Percentiles rank a stretch among this genome's conserved stretches.
Evolutionary conservation across 2,888 invertebrate genomes (phyloP).

Genomic region (Drosophila paranaensis): DNA sequence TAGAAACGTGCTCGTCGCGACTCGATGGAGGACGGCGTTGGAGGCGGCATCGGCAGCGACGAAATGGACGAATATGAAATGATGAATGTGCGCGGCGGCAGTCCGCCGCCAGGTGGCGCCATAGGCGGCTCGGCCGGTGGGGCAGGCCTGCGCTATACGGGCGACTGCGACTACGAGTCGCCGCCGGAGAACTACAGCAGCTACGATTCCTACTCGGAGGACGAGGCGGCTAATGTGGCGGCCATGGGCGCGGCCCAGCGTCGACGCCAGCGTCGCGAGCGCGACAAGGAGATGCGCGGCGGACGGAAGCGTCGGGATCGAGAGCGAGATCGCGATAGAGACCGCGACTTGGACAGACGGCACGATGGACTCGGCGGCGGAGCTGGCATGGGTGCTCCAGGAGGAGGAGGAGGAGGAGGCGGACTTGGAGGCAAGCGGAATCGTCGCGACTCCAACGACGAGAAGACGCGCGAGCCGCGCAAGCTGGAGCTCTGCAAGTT

Average conservation of each 20-base stretch:
- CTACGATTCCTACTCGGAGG: slow-evolving; percentile 85
- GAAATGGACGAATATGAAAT: slow-evolving; percentile 90
- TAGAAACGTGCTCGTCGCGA: slow-evolving; percentile 67
- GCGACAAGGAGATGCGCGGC: slow-evolving; percentile 75
- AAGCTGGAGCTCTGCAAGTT: slow-evolving; percentile 98
- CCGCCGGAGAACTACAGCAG: slow-evolving; percentile 86
- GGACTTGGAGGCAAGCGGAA: slow-evolving; percentile 84
- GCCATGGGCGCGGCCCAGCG: slow-evolving; percentile 84
- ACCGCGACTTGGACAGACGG: slow-evolving; percentile 84
- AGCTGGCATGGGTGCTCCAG: slow-evolving; percentile 57
- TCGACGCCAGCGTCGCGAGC: slow-evolving; percentile 76
- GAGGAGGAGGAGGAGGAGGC: slow-evolving; percentile 76
- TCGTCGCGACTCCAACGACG: slow-evolving; percentile 86
- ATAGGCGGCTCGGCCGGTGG: background rate
- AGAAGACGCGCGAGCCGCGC: slow-evolving; percentile 89
- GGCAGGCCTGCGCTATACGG: slow-evolving; percentile 9
- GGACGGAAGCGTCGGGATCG: slow-evolving; percentile 84
- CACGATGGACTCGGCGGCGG: slow-evolving; percentile 82
- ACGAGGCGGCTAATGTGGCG: slow-evolving; percentile 57
- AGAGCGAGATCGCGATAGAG: slow-evolving; percentile 63
- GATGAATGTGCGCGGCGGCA: slow-evolving; percentile 92
- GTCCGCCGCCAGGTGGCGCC: slow-evolving; percentile 85
- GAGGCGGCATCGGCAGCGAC: slow-evolving; percentile 74
- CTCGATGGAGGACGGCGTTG: slow-evolving; percentile 52
- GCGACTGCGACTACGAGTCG: slow-evolving; percentile 85